Percentiles rank a stretch among this genome's conserved stretches.
Evolutionary conservation across 2,888 invertebrate species (phyloP).

Genomic region (Habrosyne pyritoides): DNA sequence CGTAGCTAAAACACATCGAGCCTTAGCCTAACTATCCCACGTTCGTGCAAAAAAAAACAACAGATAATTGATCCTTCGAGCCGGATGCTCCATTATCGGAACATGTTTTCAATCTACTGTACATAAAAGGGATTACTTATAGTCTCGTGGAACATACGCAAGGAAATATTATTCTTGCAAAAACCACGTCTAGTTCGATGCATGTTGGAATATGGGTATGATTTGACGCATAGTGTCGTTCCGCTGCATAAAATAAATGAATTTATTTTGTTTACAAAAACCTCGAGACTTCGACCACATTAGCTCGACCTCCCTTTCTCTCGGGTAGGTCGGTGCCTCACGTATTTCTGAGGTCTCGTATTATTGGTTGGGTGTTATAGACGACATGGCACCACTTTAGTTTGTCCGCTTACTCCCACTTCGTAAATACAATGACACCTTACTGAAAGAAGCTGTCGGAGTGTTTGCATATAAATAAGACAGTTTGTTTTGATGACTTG

Average conservation of each 20-base stretch:
- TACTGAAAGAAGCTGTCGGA: constrained; percentile 1
- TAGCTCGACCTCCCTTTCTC: constrained; percentile 8
- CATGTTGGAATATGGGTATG: constrained; percentile 4
- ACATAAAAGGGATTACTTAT: constrained; percentile 5
- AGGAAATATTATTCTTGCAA: not conserved
- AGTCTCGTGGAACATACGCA: not conserved
- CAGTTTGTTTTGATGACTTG: not conserved
- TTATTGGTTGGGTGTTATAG: constrained; percentile 28
- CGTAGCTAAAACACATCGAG: constrained; percentile 22
- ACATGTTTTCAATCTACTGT: constrained; percentile 3
- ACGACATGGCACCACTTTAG: constrained; percentile 31
- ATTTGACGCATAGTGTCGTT: constrained; percentile 5
- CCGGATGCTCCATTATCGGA: constrained; percentile 22
- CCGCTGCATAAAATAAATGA: constrained; percentile 8
- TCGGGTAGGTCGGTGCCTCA: not conserved
- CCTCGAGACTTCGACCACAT: constrained; percentile 8
- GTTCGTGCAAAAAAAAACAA: constrained; percentile 37
- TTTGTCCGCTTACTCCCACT: constrained; percentile 25
- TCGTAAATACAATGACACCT: constrained; percentile 4
- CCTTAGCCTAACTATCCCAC: constrained; percentile 32
- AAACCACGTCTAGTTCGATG: not conserved
- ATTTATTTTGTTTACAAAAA: constrained; percentile 13
- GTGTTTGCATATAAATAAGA: not conserved
- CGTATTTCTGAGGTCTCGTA: constrained; percentile 1
- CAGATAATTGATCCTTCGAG: constrained; percentile 37